Evolutionary conservation across 2,888 invertebrate genomes (phyloP).

Genomic region (Steinernema carpocapsae): DNA sequence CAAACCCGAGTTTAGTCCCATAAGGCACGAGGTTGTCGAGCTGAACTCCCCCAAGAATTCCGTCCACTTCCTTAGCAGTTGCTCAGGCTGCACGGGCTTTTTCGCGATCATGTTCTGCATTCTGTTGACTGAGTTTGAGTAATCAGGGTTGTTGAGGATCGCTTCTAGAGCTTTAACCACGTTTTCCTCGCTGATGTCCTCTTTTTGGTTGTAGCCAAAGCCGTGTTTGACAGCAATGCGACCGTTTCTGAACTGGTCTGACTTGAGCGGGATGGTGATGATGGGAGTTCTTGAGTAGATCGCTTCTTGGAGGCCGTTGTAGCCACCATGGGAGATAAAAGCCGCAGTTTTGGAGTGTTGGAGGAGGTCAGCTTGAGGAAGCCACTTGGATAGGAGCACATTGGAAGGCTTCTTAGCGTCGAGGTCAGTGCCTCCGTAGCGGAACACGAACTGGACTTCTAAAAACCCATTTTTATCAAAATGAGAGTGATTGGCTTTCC

Average conservation of each 20-base stretch:
- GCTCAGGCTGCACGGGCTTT: slow-evolving; percentile 53
- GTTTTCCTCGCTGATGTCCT: slow-evolving; percentile 20
- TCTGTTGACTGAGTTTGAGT: slow-evolving; percentile 38
- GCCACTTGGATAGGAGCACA: slow-evolving; percentile 54
- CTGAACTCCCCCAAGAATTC: slow-evolving; percentile 56
- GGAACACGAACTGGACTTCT: slow-evolving; percentile 53
- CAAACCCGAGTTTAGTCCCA: slow-evolving; percentile 50
- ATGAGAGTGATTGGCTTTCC: neutral
- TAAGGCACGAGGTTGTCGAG: slow-evolving; percentile 44
- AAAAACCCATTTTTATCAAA: slow-evolving; percentile 32
- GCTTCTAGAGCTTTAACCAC: slow-evolving; percentile 10
- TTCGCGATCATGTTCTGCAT: slow-evolving; percentile 53
- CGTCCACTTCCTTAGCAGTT: slow-evolving; percentile 54
- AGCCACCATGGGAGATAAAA: slow-evolving; percentile 40
- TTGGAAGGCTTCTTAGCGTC: slow-evolving; percentile 42
- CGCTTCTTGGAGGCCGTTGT: slow-evolving; percentile 37
- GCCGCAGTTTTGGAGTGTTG: slow-evolving; percentile 37
- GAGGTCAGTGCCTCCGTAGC: slow-evolving; percentile 34
- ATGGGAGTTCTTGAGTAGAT: slow-evolving; percentile 30
- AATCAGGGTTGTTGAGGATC: neutral
- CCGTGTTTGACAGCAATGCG: slow-evolving; percentile 38
- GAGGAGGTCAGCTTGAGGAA: slow-evolving; percentile 57
- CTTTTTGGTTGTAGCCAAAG: slow-evolving; percentile 34
- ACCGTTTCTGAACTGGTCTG: slow-evolving; percentile 38
- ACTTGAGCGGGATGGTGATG: slow-evolving; percentile 40